Percentiles rank a stretch among this genome's conserved stretches.
Conservation (phyloP, 2,113 vertebrate species). For the Scomber colias region DNA sequence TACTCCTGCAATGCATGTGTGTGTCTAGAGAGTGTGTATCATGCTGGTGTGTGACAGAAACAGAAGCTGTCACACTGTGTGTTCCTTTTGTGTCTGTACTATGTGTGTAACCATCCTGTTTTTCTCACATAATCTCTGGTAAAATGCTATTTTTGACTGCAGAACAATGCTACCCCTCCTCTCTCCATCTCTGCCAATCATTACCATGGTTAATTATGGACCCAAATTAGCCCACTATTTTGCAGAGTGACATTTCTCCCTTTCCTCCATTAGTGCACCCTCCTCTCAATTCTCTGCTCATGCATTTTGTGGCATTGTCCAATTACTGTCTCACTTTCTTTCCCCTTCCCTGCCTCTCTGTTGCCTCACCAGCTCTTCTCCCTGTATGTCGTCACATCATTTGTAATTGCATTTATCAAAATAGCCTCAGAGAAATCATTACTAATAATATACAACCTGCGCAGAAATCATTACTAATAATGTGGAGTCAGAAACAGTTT, state of each 20-base stretch:
- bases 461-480: constrained; percentile 18
- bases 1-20: neutral
- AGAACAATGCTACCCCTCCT: neutral
- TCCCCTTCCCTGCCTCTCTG: neutral
- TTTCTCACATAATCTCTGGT: constrained; percentile 25
- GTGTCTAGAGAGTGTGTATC: neutral
- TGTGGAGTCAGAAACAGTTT: constrained; percentile 18
- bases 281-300: constrained; percentile 47
- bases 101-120: neutral
- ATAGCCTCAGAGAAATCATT: constrained; percentile 39
- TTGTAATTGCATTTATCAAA: constrained; percentile 39
- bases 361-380: neutral
- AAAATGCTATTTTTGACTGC: constrained; percentile 14
- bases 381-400: neutral
- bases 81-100: neutral
- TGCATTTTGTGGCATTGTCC: constrained; percentile 34
- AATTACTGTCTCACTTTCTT: constrained; percentile 48
- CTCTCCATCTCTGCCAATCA: constrained; percentile 32
- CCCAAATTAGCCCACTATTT: constrained; percentile 54
- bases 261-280: constrained; percentile 45
- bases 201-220: constrained; percentile 46
- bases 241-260: constrained; percentile 63
- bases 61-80: neutral
- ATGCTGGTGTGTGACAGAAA: neutral
- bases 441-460: constrained; percentile 15